Conservation (phyloP, 2,113 vertebrate genomes). For the Cacatua alba region DNA sequence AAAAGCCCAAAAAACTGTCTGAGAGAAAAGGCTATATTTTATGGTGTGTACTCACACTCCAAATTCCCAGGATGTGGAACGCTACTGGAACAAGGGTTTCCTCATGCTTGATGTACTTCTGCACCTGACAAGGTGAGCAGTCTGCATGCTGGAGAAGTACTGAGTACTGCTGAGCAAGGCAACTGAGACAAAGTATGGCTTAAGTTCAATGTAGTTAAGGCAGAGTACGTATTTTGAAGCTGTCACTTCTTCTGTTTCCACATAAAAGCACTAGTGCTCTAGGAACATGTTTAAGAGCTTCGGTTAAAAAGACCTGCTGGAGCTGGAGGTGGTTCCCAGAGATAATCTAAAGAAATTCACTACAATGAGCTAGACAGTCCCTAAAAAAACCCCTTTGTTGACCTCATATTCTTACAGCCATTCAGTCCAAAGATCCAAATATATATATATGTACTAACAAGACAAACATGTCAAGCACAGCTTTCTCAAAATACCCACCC, state of each 20-base stretch:
- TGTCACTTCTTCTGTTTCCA: background rate
- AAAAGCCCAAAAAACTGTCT: background rate
- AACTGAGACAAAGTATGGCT: background rate
- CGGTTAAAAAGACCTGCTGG: background rate
- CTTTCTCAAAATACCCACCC: background rate
- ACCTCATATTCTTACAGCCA: background rate
- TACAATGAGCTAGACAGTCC: background rate
- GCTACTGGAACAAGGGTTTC: background rate
- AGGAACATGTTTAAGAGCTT: background rate
- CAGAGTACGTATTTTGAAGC: background rate
- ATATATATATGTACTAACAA: background rate
- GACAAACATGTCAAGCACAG: background rate
- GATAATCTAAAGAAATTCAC: background rate
- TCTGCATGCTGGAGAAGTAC: background rate
- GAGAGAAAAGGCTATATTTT: background rate
- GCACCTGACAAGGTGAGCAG: background rate
- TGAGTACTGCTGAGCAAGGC: background rate
- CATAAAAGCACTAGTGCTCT: background rate
- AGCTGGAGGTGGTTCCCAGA: background rate
- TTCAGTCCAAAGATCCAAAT: background rate
- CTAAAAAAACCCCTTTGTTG: rapidly evolving
- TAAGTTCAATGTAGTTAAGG: background rate
- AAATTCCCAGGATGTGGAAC: background rate
- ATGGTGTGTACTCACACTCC: background rate
- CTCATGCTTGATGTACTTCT: background rate